phyloP scores from a whole-genome alignment of 2,113 vertebrate species.

The Mohoua ochrocephala region DNA sequence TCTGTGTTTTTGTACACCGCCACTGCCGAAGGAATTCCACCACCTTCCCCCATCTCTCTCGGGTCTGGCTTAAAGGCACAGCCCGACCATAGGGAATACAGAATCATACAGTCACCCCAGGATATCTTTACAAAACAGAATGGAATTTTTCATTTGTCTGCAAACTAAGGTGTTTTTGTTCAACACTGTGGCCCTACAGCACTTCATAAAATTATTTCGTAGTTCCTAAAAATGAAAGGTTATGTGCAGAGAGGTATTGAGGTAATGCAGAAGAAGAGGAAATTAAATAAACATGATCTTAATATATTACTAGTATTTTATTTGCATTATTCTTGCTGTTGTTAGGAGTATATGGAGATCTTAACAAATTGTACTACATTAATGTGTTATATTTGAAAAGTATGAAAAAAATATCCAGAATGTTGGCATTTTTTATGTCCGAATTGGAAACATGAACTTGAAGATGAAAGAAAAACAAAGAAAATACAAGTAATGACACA shows the following conservation, averaged over 20 bases:
- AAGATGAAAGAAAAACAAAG: not conserved
- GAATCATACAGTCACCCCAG: no score
- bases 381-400: not conserved
- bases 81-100: no score
- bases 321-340: not conserved
- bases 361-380: not conserved
- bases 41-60: no score
- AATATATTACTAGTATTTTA: not conserved
- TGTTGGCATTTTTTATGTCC: not conserved
- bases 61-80: no score
- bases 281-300: not conserved
- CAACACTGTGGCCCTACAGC: not conserved
- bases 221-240: not conserved
- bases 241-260: not conserved
- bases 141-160: not conserved
- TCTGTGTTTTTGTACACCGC: no score
- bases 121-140: not conserved
- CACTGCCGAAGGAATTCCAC: no score
- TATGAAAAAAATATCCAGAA: not conserved
- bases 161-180: not conserved
- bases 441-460: not conserved
- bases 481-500: not conserved
- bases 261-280: not conserved
- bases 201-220: not conserved
- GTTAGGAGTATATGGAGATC: not conserved